These are phyloP conservation scores for Athrips mouffetella DNA, from an alignment of 2,888 invertebrate genomes.

Conservation along the genomic window DNA sequence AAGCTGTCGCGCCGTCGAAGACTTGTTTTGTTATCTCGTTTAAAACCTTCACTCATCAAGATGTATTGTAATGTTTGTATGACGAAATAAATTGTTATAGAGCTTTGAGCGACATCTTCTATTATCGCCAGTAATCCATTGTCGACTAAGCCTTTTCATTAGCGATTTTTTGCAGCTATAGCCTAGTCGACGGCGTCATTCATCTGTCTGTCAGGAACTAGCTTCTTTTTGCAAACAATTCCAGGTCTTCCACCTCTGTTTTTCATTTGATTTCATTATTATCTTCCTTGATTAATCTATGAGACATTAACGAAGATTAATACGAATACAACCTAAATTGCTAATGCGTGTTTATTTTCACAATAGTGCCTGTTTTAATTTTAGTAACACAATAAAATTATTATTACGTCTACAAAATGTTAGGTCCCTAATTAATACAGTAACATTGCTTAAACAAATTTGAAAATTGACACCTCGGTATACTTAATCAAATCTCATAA, in stretches of 20 bases:
- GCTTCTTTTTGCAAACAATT: background rate
- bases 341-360: no score
- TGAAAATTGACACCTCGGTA: no score
- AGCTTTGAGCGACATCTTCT: conserved; percentile 2
- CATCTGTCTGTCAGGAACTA: conserved; percentile 4
- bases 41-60: background rate
- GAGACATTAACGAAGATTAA: no score
- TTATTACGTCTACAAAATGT: no score
- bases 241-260: background rate
- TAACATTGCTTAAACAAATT: no score
- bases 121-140: background rate
- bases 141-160: background rate
- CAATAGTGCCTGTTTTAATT: no score
- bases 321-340: no score
- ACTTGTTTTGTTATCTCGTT: background rate
- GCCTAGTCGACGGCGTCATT: background rate
- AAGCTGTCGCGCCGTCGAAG: no score
- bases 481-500: no score
- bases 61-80: background rate
- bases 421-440: no score
- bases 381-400: no score
- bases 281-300: background rate
- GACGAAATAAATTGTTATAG: background rate
- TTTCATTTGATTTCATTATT: background rate
- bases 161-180: background rate